Conservation (phyloP, 2,113 vertebrate genomes). For the Haemorhous mexicanus region DNA sequence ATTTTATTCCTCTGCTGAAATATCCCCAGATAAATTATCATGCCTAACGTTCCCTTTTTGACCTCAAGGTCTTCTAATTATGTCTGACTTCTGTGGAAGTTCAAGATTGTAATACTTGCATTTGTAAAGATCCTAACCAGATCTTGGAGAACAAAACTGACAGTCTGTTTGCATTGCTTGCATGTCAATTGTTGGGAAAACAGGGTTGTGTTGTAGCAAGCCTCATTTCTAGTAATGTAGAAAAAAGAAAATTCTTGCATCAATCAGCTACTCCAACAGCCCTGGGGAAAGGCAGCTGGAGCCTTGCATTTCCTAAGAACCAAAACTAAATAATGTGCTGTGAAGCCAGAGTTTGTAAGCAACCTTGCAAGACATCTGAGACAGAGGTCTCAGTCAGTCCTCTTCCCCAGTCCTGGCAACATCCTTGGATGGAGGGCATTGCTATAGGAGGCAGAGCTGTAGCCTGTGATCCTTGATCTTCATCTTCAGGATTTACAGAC, state of each 20-base stretch:
- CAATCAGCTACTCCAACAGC: background rate
- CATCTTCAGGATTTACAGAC: background rate
- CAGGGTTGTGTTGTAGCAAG: background rate
- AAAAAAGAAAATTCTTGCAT: background rate
- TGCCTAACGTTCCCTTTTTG: background rate
- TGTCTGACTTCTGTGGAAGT: background rate
- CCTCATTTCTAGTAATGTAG: fast-evolving
- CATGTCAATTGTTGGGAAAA: background rate
- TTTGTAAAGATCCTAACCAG: background rate
- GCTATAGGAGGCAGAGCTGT: background rate
- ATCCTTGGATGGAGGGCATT: background rate
- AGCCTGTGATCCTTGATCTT: background rate
- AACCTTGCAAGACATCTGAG: background rate
- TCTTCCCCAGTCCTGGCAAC: background rate
- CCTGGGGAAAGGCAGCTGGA: background rate
- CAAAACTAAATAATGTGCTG: background rate
- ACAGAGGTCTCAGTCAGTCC: background rate
- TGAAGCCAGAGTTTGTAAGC: background rate
- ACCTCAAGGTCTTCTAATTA: background rate
- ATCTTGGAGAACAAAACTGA: background rate
- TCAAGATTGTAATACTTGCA: background rate
- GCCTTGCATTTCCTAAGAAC: background rate
- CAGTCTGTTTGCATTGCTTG: background rate
- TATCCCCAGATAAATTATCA: background rate
- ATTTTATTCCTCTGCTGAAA: background rate